These are phyloP conservation scores for Lithodes maja DNA, from an alignment of 2,888 invertebrate genomes.

Conservation along the genomic window DNA sequence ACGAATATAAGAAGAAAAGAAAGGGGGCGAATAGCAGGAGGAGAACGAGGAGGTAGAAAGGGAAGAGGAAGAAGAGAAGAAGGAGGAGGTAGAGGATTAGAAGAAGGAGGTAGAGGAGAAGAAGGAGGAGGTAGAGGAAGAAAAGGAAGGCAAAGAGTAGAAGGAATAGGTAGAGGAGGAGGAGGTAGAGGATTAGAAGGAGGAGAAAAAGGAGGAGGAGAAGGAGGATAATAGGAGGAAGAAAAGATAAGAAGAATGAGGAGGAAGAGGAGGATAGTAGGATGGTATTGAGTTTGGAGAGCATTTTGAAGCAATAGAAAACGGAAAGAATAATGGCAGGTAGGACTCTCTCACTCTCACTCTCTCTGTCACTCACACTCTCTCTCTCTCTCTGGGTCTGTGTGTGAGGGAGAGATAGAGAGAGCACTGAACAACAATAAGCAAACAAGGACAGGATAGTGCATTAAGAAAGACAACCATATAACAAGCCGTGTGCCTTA, in stretches of 20 bases:
- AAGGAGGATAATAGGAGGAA: background rate
- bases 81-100: background rate
- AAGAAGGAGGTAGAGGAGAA: background rate
- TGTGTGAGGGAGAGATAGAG: no score
- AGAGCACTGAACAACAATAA: no score
- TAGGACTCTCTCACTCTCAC: no score
- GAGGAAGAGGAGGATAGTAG: background rate
- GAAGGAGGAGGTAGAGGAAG: background rate
- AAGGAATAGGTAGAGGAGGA: background rate
- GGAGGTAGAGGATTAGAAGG: background rate
- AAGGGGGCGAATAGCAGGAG: background rate
- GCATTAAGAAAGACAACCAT: no score
- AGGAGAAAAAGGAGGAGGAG: no score
- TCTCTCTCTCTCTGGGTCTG: no score
- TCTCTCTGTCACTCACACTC: no score
- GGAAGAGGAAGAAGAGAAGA: background rate
- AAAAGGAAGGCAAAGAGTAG: background rate
- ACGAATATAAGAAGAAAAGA: background rate
- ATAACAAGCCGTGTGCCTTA: no score
- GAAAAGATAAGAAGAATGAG: background rate
- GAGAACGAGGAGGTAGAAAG: background rate
- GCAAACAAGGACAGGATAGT: no score
- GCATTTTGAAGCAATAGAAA: background rate
- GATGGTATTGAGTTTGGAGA: background rate
- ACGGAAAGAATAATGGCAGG: background rate